Conservation (phyloP, 2,113 vertebrate species). For the Passer domesticus region DNA sequence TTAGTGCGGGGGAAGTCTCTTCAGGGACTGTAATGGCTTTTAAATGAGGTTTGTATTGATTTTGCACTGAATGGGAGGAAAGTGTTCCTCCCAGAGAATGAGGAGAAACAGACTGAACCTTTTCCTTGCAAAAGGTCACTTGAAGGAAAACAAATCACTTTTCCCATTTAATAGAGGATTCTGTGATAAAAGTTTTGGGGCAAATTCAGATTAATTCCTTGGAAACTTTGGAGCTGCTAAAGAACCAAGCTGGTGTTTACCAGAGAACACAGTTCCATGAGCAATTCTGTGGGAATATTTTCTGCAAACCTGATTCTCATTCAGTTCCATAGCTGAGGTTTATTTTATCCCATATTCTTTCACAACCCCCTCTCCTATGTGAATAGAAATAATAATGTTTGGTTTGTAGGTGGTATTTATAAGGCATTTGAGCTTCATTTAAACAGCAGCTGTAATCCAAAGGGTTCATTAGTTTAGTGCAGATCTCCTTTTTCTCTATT, state of each 20-base stretch:
- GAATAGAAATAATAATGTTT: not conserved
- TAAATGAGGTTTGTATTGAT: slow-evolving; percentile 40
- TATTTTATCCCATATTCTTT: not conserved
- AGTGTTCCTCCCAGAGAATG: not conserved
- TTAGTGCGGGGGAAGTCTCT: not conserved
- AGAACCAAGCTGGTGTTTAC: not conserved
- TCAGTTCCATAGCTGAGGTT: not conserved
- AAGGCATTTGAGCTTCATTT: not conserved
- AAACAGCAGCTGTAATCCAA: not conserved
- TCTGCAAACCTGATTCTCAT: not conserved
- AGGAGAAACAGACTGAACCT: not conserved
- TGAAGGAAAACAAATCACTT: not conserved
- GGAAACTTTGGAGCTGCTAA: not conserved
- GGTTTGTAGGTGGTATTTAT: not conserved
- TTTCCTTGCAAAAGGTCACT: not conserved
- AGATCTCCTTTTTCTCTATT: not conserved
- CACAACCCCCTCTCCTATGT: not conserved
- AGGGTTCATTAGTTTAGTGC: not conserved
- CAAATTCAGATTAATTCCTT: not conserved
- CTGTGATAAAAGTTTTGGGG: not conserved
- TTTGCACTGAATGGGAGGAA: not conserved
- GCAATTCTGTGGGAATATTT: not conserved
- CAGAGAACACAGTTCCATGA: not conserved
- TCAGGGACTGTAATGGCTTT: not conserved
- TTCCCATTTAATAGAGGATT: not conserved